These are phyloP conservation scores for Volucella bombylans DNA, from an alignment of 2,888 invertebrate species.

Conservation along the genomic window DNA sequence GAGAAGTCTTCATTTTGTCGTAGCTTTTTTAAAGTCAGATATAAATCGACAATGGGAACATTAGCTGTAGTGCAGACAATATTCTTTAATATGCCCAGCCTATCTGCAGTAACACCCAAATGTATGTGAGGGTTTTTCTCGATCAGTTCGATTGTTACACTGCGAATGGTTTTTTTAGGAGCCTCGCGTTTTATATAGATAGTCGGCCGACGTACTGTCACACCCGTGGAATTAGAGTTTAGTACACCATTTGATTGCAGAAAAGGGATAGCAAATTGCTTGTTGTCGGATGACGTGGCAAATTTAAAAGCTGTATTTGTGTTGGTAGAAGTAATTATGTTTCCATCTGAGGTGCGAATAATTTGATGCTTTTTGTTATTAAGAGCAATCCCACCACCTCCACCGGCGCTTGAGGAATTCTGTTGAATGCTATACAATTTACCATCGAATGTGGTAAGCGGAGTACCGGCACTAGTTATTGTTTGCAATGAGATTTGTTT, in stretches of 20 bases:
- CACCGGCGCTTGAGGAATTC: slow-evolving; percentile 57
- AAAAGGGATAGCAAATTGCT: slow-evolving; percentile 65
- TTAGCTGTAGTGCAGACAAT: slow-evolving; percentile 79
- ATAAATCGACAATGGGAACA: slow-evolving; percentile 79
- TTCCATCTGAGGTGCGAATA: slow-evolving; percentile 58
- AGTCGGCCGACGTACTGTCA: slow-evolving; percentile 77
- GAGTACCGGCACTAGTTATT: slow-evolving; percentile 76
- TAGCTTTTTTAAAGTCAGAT: slow-evolving; percentile 80
- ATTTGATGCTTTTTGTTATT: slow-evolving; percentile 69
- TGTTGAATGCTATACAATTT: slow-evolving; percentile 74
- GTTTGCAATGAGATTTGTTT: slow-evolving; percentile 77
- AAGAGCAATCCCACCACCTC: slow-evolving; percentile 41
- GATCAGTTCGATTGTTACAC: slow-evolving; percentile 79
- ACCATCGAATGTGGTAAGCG: slow-evolving; percentile 75
- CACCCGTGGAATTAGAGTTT: slow-evolving; percentile 60
- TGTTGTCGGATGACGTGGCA: slow-evolving; percentile 52
- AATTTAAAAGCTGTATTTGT: slow-evolving; percentile 49
- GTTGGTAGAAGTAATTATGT: slow-evolving; percentile 53
- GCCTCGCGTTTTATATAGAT: slow-evolving; percentile 80
- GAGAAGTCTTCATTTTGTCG: slow-evolving; percentile 81
- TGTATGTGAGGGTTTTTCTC: slow-evolving; percentile 79
- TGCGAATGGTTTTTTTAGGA: slow-evolving; percentile 79
- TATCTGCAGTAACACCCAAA: slow-evolving; percentile 78
- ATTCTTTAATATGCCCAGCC: slow-evolving; percentile 79
- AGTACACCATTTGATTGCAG: slow-evolving; percentile 76